phyloP scores from a whole-genome alignment of 1,140 invertebrate species.

The Drosophila persimilis region DNA sequence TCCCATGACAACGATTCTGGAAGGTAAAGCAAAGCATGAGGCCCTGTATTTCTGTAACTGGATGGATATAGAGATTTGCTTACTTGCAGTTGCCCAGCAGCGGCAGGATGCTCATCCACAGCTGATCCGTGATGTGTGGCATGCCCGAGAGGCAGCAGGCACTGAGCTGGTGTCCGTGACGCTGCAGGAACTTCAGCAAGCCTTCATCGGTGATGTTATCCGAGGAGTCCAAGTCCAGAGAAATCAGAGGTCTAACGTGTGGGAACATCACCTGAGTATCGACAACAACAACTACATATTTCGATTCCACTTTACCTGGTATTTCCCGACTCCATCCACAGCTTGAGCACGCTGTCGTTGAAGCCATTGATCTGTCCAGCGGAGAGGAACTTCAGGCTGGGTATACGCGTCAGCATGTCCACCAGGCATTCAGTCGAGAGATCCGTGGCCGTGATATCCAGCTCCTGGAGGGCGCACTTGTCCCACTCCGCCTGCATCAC shows the following conservation, averaged over 20 bases:
- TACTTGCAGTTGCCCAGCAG: slow-evolving; percentile 95
- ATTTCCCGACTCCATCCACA: slow-evolving; percentile 95
- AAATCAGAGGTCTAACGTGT: slow-evolving; percentile 86
- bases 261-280: background rate
- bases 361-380: slow-evolving; percentile 99
- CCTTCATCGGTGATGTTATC: slow-evolving; percentile 97
- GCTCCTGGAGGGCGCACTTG: slow-evolving; percentile 93
- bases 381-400: slow-evolving; percentile 93
- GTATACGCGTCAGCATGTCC: slow-evolving; percentile 95
- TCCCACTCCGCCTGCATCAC: slow-evolving; percentile 99
- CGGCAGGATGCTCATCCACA: slow-evolving; percentile 96
- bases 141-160: slow-evolving; percentile 96
- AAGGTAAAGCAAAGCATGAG: slow-evolving; percentile 45
- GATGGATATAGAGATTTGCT: slow-evolving; percentile 47
- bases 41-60: too few species aligned
- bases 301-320: slow-evolving; percentile 82
- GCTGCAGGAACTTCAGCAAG: slow-evolving; percentile 94
- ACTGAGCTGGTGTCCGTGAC: slow-evolving; percentile 93
- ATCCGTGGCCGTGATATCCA: slow-evolving; percentile 98
- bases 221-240: slow-evolving; percentile 96
- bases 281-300: background rate
- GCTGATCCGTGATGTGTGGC: slow-evolving; percentile 98
- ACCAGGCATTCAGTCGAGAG: slow-evolving; percentile 96
- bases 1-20: slow-evolving; percentile 97
- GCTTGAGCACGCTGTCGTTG: slow-evolving; percentile 95